These are phyloP conservation scores for Tridacna crocea DNA, from an alignment of 2,888 invertebrate species.

Conservation along the genomic window DNA sequence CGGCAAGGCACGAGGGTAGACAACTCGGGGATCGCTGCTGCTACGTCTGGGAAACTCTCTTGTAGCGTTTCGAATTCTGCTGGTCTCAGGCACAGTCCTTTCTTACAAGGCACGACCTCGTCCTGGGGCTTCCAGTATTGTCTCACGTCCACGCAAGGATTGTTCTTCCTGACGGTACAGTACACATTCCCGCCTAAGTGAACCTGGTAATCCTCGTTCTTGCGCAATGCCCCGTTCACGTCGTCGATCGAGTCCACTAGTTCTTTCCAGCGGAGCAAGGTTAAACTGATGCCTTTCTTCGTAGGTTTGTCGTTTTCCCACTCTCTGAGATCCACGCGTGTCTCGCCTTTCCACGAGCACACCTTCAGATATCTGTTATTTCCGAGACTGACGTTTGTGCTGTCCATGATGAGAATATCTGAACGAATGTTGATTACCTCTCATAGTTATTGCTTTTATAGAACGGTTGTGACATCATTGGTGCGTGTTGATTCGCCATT, in stretches of 20 bases:
- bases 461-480: too few relatives aligned
- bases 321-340: constrained; percentile 40
- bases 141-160: constrained; percentile 39
- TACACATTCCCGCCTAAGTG: constrained; percentile 38
- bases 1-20: constrained; percentile 16
- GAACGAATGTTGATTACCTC: too few relatives aligned
- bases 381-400: constrained; percentile 5
- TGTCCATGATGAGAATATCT: too few relatives aligned
- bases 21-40: constrained; percentile 19
- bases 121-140: constrained; percentile 48
- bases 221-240: constrained; percentile 13
- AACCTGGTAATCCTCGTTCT: constrained; percentile 10
- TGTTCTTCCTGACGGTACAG: constrained; percentile 20
- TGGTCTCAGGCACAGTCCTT: constrained; percentile 43
- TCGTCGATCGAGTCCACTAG: constrained; percentile 8
- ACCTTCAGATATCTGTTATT: constrained; percentile 39
- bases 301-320: constrained; percentile 32
- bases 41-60: constrained; percentile 25
- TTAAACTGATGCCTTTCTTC: constrained; percentile 42
- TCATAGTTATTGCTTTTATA: too few relatives aligned
- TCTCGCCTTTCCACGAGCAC: constrained; percentile 29
- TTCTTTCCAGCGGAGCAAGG: constrained; percentile 32
- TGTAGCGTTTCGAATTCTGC: constrained; percentile 36
- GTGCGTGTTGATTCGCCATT: too few relatives aligned
- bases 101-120: constrained; percentile 36